Percentiles rank a stretch among this genome's conserved stretches.
Evolutionary conservation across 2,113 vertebrate genomes (phyloP).

Genomic region (Phrynosoma platyrhinos): DNA sequence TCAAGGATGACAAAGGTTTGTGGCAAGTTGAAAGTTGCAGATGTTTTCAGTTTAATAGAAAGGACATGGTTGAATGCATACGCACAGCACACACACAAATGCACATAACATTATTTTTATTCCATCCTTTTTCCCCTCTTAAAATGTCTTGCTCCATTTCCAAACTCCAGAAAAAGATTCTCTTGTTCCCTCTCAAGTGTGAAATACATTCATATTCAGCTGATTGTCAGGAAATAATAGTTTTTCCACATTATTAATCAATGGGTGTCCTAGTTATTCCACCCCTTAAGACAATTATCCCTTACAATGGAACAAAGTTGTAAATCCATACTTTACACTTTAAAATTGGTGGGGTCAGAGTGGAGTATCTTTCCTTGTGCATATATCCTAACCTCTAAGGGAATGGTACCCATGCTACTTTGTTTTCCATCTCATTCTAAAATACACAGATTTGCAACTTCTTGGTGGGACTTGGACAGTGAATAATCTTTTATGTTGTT

Average conservation of each 20-base stretch:
- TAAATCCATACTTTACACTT: background rate
- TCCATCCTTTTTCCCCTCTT: background rate
- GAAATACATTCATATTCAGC: slow-evolving; percentile 4
- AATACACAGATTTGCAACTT: background rate
- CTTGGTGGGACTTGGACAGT: no score
- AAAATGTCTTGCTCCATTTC: background rate
- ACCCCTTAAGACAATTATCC: background rate
- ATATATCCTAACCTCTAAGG: background rate
- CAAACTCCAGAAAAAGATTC: background rate
- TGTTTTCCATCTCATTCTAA: background rate
- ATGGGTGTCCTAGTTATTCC: background rate
- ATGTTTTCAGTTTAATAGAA: slow-evolving; percentile 23
- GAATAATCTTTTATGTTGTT: no score
- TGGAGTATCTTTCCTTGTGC: background rate
- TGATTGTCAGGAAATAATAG: background rate
- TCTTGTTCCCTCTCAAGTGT: background rate
- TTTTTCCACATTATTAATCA: slow-evolving; percentile 2
- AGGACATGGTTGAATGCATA: background rate
- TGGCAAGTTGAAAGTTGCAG: slow-evolving; percentile 14
- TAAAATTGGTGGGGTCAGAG: background rate
- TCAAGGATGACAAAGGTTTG: background rate
- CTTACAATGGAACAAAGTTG: background rate
- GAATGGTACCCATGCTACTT: background rate
- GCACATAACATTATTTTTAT: background rate
- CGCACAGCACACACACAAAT: background rate